phyloP scores from a whole-genome alignment of 2,888 invertebrate genomes.

The Ligdia adustata region DNA sequence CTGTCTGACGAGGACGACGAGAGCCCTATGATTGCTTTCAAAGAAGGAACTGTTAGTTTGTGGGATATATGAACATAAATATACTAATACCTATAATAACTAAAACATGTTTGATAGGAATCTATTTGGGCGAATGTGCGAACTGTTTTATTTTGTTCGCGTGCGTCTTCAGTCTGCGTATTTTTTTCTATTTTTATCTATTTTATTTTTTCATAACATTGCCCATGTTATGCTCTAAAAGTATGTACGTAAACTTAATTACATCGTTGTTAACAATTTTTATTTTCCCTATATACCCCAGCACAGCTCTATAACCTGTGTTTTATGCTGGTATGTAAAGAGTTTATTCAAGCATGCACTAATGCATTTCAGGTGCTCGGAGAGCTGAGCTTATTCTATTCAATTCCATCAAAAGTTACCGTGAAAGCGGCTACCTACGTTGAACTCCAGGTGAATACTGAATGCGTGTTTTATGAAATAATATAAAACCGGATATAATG shows the following conservation, averaged over 20 bases:
- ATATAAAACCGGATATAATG: conserved; percentile 18
- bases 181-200: too few relatives aligned
- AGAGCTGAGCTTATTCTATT: conserved; percentile 73
- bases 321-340: conserved; percentile 9
- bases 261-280: too few relatives aligned
- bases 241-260: too few relatives aligned
- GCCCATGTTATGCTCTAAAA: too few relatives aligned
- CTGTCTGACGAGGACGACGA: conserved; percentile 82
- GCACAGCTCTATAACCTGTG: conserved; percentile 3
- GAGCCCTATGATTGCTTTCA: conserved; percentile 80
- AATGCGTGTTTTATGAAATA: conserved; percentile 20
- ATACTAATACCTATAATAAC: too few relatives aligned
- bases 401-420: conserved; percentile 76
- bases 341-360: conserved; percentile 12
- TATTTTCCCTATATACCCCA: too few relatives aligned
- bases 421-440: conserved; percentile 77
- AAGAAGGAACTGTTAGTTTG: conserved; percentile 72
- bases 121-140: too few relatives aligned
- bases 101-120: too few relatives aligned
- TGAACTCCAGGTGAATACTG: conserved; percentile 65
- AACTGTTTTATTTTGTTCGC: too few relatives aligned
- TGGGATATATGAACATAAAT: too few relatives aligned
- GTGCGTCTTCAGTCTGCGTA: too few relatives aligned
- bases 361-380: conserved; percentile 63
- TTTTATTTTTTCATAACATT: too few relatives aligned